These are phyloP conservation scores for Bombus breviceps DNA, from an alignment of 1,140 invertebrate genomes.

Conservation along the genomic window DNA sequence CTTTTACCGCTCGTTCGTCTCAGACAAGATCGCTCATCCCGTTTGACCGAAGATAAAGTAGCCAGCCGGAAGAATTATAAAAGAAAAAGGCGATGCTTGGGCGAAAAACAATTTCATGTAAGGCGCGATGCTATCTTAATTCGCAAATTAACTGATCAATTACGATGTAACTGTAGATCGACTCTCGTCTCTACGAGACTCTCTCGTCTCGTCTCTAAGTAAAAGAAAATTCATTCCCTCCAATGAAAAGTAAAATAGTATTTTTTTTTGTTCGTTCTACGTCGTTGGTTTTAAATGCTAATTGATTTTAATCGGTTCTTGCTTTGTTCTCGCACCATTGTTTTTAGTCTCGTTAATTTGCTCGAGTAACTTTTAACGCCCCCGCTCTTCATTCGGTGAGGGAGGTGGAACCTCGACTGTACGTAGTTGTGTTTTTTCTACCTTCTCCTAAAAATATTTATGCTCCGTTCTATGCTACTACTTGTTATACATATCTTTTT, in stretches of 20 bases:
- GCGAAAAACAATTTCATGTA: background rate
- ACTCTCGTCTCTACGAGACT: slow-evolving; percentile 6
- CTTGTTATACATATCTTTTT: background rate
- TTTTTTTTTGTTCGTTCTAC: background rate
- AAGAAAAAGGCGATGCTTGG: background rate
- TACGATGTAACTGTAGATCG: slow-evolving; percentile 50
- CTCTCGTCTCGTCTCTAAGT: too few species aligned
- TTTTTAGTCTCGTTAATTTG: slow-evolving; percentile 5
- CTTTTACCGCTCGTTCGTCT: background rate
- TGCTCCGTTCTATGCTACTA: background rate
- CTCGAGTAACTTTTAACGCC: background rate
- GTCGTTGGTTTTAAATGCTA: background rate
- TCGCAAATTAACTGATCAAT: slow-evolving; percentile 55
- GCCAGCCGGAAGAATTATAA: background rate
- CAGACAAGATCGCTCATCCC: too few species aligned
- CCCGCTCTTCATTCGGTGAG: too few species aligned
- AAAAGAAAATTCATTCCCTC: slow-evolving; percentile 6
- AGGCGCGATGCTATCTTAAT: slow-evolving; percentile 58
- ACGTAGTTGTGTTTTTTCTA: background rate
- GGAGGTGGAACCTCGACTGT: background rate
- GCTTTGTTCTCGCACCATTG: background rate
- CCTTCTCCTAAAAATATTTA: background rate
- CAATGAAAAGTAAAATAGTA: background rate
- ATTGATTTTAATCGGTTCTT: background rate
- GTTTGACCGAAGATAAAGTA: background rate